Percentiles rank a stretch among this genome's conserved stretches.
Evolutionary conservation across 2,113 vertebrate species (phyloP).

Genomic region (Tringa solitaria): DNA sequence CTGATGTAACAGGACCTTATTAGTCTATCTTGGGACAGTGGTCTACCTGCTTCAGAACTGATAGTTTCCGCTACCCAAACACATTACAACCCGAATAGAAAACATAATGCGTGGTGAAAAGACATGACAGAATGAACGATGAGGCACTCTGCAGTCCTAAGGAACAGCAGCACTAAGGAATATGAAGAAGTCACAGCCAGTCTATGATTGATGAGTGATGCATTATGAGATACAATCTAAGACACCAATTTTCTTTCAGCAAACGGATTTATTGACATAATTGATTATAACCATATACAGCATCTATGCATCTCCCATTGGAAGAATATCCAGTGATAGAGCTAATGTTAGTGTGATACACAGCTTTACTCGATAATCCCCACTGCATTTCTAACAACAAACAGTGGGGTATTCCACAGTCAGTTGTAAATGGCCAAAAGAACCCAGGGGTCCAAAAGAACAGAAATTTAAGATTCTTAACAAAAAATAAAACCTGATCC

Average conservation of each 20-base stretch:
- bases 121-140: neutral
- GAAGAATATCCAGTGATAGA: slow-evolving; percentile 72
- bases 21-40: neutral
- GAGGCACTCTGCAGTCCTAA: neutral
- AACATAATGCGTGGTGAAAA: neutral
- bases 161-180: neutral
- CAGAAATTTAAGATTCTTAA: neutral
- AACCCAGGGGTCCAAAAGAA: neutral
- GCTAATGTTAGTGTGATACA: slow-evolving; percentile 62
- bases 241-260: slow-evolving; percentile 36
- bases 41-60: neutral
- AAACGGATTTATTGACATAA: slow-evolving; percentile 73
- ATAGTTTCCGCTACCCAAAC: neutral
- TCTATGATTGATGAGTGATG: neutral
- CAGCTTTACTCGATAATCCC: slow-evolving; percentile 41
- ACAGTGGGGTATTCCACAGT: slow-evolving; percentile 29
- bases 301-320: slow-evolving; percentile 72
- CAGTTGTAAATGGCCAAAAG: neutral
- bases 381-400: slow-evolving; percentile 28
- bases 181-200: neutral
- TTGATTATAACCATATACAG: slow-evolving; percentile 68
- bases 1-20: neutral
- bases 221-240: neutral
- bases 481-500: neutral
- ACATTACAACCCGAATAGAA: neutral